Percentiles rank a stretch among this genome's conserved stretches.
These are phyloP conservation scores for Petrolisthes cinctipes DNA, from an alignment of 2,888 invertebrate species.

Conservation along the genomic window DNA sequence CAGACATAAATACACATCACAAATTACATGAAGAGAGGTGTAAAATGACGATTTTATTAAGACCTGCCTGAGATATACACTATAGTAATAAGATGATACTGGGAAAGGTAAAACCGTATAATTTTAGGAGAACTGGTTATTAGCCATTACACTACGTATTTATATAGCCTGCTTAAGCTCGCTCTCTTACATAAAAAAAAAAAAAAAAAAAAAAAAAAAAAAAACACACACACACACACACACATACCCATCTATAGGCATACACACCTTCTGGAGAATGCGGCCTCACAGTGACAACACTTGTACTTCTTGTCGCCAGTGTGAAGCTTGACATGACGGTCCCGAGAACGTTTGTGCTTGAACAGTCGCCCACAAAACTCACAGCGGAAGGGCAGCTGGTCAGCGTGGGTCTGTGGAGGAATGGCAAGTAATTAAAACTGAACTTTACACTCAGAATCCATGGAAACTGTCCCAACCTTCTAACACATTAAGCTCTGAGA, in stretches of 20 bases:
- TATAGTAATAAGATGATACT: background rate
- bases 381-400: constrained; percentile 92
- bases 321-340: constrained; percentile 93
- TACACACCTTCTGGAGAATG: constrained; percentile 88
- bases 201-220: no score
- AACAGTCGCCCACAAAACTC: constrained; percentile 91
- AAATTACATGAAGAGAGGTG: no score
- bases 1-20: no score
- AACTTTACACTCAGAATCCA: no score
- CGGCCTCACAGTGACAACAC: constrained; percentile 90
- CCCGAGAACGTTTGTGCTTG: constrained; percentile 93
- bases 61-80: background rate
- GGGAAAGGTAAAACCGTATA: background rate
- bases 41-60: no score
- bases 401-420: constrained; percentile 82
- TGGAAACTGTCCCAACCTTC: no score
- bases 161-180: background rate
- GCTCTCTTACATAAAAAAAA: background rate
- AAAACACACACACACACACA: no score
- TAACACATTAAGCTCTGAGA: no score
- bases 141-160: background rate
- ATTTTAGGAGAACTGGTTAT: background rate
- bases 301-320: constrained; percentile 92
- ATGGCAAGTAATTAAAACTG: no score
- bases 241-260: no score